Conservation (phyloP, 2,797 vertebrate species). For the Neostethus bicornis region DNA sequence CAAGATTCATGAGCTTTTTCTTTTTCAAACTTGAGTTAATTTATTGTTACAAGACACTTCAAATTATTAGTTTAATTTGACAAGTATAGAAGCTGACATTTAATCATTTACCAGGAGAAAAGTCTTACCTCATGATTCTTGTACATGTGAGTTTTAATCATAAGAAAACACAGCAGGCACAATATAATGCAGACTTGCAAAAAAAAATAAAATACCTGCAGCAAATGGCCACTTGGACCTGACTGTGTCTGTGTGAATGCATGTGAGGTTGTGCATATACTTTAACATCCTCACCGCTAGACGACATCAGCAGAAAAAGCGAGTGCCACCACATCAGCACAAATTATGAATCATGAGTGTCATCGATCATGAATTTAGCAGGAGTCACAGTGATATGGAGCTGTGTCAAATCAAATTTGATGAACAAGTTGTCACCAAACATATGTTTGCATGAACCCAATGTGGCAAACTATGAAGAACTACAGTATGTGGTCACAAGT, state of each 20-base stretch:
- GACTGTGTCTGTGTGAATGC: background rate
- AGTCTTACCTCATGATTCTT: conserved; percentile 5
- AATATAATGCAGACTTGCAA: conserved; percentile 50
- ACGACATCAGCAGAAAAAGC: conserved; percentile 52
- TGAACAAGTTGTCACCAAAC: background rate
- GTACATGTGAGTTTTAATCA: conserved; percentile 27
- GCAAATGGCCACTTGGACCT: conserved; percentile 43
- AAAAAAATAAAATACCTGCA: conserved; percentile 24
- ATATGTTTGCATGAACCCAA: background rate
- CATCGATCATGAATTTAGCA: conserved; percentile 40
- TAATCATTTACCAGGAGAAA: conserved; percentile 42
- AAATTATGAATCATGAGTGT: conserved; percentile 25
- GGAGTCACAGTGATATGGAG: conserved; percentile 1
- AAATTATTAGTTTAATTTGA: conserved; percentile 1
- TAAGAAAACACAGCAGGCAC: conserved; percentile 42
- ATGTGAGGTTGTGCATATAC: background rate
- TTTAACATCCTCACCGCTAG: conserved; percentile 19
- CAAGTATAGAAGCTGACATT: conserved; percentile 10
- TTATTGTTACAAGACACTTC: too few relatives aligned
- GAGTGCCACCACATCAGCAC: conserved; percentile 54
- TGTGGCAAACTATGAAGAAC: background rate
- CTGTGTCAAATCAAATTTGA: conserved; percentile 1
- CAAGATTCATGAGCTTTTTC: background rate
- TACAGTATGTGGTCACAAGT: background rate
- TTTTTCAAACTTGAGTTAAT: conserved; percentile 4